phyloP scores from a whole-genome alignment of 2,113 vertebrate genomes.

The Manacus vitellinus region DNA sequence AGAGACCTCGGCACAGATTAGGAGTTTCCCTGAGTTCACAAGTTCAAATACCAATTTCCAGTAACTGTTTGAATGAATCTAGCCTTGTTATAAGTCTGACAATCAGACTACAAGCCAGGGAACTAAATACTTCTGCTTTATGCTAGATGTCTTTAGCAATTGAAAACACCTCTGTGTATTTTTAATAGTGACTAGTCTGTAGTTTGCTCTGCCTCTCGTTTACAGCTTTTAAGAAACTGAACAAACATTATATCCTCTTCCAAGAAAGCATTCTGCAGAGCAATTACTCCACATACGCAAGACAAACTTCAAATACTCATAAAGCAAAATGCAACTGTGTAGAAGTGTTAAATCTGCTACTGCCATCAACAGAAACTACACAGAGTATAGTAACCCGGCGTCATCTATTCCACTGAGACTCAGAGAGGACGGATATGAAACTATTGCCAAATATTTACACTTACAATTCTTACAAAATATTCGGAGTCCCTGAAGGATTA shows the following conservation, averaged over 20 bases:
- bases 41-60: constrained; percentile 62
- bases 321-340: not conserved
- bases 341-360: constrained; percentile 46
- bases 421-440: constrained; percentile 1
- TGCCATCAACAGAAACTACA: constrained; percentile 13
- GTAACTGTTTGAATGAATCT: constrained; percentile 39
- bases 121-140: constrained; percentile 28
- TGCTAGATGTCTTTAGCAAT: not conserved
- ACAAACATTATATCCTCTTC: not conserved
- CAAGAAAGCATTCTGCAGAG: not conserved
- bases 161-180: not conserved
- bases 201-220: not conserved
- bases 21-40: constrained; percentile 61
- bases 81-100: not conserved
- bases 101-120: not conserved
- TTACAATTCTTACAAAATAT: constrained; percentile 66
- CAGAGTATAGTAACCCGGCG: not conserved
- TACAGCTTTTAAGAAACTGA: not conserved
- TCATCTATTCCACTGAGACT: constrained; percentile 26
- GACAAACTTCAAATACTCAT: constrained; percentile 20
- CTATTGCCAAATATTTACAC: constrained; percentile 67
- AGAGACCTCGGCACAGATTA: constrained; percentile 6
- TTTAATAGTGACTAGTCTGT: not conserved
- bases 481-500: constrained; percentile 40
- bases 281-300: not conserved